Conservation (phyloP, 1,140 invertebrate species). For the Melanaphis sacchari region DNA sequence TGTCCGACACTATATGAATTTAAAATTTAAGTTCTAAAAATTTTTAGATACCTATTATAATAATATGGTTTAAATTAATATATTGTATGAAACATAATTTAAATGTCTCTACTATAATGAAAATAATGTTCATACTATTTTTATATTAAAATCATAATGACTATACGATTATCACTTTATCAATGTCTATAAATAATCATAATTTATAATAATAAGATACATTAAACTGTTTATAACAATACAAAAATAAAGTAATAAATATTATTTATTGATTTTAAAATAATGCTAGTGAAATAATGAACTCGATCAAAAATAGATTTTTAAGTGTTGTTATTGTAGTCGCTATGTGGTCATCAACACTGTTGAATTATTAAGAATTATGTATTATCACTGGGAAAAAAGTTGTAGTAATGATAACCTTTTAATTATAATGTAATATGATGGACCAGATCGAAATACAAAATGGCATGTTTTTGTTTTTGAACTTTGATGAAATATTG, state of each 20-base stretch:
- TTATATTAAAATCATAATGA: background rate
- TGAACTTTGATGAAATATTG: background rate
- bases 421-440: background rate
- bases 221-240: background rate
- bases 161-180: background rate
- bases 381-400: background rate
- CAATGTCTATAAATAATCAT: background rate
- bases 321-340: background rate
- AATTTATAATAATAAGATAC: background rate
- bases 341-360: background rate
- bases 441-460: background rate
- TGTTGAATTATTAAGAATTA: background rate
- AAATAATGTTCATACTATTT: background rate
- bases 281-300: background rate
- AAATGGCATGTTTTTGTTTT: background rate
- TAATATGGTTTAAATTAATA: background rate
- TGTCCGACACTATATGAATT: background rate
- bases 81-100: background rate
- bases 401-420: background rate
- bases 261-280: background rate
- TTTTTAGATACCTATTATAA: background rate
- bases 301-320: background rate
- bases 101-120: background rate
- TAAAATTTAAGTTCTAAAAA: background rate
- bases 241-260: background rate